Percentiles rank a stretch among this genome's conserved stretches.
These are phyloP conservation scores for Cyprinodon brontotheroides DNA, from an alignment of 2,113 vertebrate genomes.

Conservation along the genomic window DNA sequence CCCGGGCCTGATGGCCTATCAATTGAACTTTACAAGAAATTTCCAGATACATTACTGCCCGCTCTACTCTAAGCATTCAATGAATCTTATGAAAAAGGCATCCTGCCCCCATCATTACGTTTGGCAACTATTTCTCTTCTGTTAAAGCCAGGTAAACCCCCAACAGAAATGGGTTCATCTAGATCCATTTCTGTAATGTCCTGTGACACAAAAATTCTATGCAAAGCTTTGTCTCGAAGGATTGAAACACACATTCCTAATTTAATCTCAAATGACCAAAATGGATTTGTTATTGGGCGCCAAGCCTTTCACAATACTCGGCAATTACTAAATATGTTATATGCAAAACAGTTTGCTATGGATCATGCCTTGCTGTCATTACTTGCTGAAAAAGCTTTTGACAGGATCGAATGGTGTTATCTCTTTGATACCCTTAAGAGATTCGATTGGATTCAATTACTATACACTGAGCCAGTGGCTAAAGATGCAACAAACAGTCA, in stretches of 20 bases:
- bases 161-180: neutral
- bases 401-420: neutral
- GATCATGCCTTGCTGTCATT: constrained; percentile 6
- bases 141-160: neutral
- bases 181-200: neutral
- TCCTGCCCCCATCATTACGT: neutral
- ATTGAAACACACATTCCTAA: neutral
- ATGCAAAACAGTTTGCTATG: neutral
- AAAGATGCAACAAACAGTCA: neutral
- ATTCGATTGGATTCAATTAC: neutral
- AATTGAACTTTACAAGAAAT: neutral
- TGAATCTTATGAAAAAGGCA: neutral
- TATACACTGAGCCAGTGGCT: neutral
- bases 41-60: neutral
- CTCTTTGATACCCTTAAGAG: neutral
- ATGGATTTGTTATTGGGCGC: constrained; percentile 1
- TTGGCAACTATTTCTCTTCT: neutral
- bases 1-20: neutral
- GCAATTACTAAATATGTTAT: neutral
- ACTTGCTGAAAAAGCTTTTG: neutral
- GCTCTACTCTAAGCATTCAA: neutral
- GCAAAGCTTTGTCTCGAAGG: neutral
- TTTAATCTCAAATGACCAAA: neutral
- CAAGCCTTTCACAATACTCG: neutral
- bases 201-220: neutral